A percentile compares a stretch with the other conserved stretches of the same genome.
Evolutionary conservation across 2,797 vertebrate genomes (phyloP).

Genomic region (Merluccius polli): DNA sequence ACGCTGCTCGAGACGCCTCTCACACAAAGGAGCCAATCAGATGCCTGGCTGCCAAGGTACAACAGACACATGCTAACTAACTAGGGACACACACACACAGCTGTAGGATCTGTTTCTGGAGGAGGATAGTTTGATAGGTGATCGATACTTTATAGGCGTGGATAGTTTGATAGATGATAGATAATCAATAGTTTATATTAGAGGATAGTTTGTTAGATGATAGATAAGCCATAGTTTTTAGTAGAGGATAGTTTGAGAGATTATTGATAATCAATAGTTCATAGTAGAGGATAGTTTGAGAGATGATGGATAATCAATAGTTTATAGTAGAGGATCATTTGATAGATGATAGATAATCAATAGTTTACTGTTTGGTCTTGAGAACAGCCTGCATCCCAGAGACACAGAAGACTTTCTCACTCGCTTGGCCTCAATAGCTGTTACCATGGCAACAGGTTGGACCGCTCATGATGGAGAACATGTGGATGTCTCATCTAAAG

Average conservation of each 20-base stretch:
- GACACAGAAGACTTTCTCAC: conserved; percentile 64
- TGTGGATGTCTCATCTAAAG: conserved; percentile 9
- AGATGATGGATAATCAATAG: neutral
- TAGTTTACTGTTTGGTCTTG: neutral
- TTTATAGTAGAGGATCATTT: neutral
- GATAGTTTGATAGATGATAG: neutral
- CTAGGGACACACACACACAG: neutral
- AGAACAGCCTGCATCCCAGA: conserved; percentile 50
- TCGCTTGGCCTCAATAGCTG: conserved; percentile 69
- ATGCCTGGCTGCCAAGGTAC: conserved; percentile 87
- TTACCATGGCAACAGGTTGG: conserved; percentile 73
- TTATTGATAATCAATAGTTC: neutral
- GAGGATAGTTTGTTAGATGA: neutral
- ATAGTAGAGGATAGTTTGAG: neutral
- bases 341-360: neutral
- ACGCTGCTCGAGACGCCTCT: conserved; percentile 66
- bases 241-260: neutral
- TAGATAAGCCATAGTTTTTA: neutral
- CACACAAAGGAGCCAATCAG: conserved; percentile 80
- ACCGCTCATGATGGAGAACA: conserved; percentile 45
- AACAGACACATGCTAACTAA: neutral
- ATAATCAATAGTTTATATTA: neutral
- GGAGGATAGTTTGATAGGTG: neutral
- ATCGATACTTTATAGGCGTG: neutral
- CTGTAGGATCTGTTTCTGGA: conserved; percentile 48